Base-by-base conservation (phyloP, 2,797 vertebrate species). In the Chaunax sp. region DNA sequence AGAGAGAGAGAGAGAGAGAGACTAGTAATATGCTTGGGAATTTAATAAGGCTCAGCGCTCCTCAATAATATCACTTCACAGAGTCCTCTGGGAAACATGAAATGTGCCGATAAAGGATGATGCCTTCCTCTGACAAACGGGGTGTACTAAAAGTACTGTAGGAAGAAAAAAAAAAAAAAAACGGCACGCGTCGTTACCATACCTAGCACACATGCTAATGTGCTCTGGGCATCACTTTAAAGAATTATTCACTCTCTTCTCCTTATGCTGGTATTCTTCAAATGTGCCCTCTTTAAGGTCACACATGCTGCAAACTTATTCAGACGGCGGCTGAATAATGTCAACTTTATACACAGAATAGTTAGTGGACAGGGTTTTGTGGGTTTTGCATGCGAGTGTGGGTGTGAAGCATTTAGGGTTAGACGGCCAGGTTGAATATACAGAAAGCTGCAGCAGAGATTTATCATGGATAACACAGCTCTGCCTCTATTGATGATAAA, bases 41-140 rank as follows among this genome's bases (percentile, higher is more conserved):
- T 93, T 94, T 92, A 94, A 94, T 93, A 94, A 94, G 92, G 87
- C 89, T 92, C 89, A 86, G 86, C 76, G 83, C 86, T 89, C 86
- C 89, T 90, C 90, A 92, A 90, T 94, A 93, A 93, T 93, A 92
- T 92, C 86, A 87, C 92, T 90, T 89, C 88, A 86, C 90, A 84
- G 74, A 84, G 88, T 91, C 92, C 91, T 87, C 85, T 85, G 89
- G 90, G 92, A 90, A 82, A 88, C 84, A 85, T 91, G 87, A 87
- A 92, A 88, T 86, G 89, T 85, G 83, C 78, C 83, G 86, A 92
- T 93, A 89, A 90, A 91, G 82, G 77, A 91, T 86, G 90, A 90
- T 86, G 88, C 87, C 75, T 89, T 78, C 85, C 85, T 88, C 85
- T 87, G 89, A 91, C 89, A 90, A 90, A 87, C 82, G 40, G 80